A percentile compares a stretch with the other conserved stretches of the same genome.
Evolutionary conservation across 1,140 invertebrate genomes (phyloP).

Genomic region (Lethrus apterus): DNA sequence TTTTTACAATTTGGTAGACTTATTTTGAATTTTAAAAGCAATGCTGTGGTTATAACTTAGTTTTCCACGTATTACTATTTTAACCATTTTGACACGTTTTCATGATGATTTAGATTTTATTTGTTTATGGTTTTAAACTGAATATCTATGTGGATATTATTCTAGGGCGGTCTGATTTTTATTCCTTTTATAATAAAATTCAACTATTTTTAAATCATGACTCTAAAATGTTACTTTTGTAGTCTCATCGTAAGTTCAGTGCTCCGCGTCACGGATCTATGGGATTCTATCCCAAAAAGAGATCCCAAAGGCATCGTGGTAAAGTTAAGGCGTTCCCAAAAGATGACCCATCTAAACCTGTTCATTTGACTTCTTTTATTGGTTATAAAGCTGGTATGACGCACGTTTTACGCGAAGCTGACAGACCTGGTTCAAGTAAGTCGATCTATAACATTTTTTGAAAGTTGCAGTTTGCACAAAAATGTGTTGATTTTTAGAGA

Average conservation of each 20-base stretch:
- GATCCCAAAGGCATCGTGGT: slow-evolving; percentile 90
- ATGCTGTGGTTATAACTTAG: neutral
- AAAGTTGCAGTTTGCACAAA: neutral
- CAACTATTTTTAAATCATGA: slow-evolving; percentile 2
- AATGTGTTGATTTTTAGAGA: slow-evolving; percentile 56
- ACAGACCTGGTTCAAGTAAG: slow-evolving; percentile 98
- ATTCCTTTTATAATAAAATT: slow-evolving; percentile 3
- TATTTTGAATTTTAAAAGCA: slow-evolving; percentile 6
- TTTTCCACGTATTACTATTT: slow-evolving; percentile 6
- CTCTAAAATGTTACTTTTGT: slow-evolving; percentile 40
- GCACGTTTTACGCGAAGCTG: slow-evolving; percentile 97
- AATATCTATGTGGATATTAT: slow-evolving; percentile 42
- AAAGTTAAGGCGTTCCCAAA: slow-evolving; percentile 99
- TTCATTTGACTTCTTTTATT: slow-evolving; percentile 96
- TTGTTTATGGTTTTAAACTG: slow-evolving; percentile 43
- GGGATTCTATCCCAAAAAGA: slow-evolving; percentile 99
- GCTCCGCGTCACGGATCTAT: slow-evolving; percentile 99
- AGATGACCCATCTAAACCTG: slow-evolving; percentile 92
- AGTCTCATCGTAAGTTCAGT: slow-evolving; percentile 99
- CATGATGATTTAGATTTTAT: slow-evolving; percentile 43
- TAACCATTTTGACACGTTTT: slow-evolving; percentile 6
- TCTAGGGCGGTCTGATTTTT: slow-evolving; percentile 49
- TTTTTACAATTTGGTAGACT: too few species aligned
- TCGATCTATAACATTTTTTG: slow-evolving; percentile 30
- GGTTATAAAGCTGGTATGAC: slow-evolving; percentile 99